These are phyloP conservation scores for Lota lota DNA, from an alignment of 2,113 vertebrate species.

Conservation along the genomic window DNA sequence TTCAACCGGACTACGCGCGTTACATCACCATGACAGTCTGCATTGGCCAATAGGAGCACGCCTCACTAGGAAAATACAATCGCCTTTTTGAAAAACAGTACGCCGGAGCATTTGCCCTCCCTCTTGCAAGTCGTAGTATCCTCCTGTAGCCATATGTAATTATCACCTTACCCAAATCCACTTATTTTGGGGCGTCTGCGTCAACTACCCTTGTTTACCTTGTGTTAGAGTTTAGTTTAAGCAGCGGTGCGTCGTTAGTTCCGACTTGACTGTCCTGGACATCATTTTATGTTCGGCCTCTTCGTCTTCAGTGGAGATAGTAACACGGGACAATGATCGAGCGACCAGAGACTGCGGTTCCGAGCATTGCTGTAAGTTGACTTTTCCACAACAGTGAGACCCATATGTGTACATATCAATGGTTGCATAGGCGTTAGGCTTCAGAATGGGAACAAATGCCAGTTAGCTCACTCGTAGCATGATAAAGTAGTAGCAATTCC, in stretches of 20 bases:
- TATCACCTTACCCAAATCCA: not conserved
- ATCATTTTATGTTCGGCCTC: slow-evolving; percentile 48
- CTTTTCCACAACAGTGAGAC: not conserved
- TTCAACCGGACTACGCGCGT: not conserved
- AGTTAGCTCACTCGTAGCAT: too few species aligned
- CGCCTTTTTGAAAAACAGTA: slow-evolving; percentile 25
- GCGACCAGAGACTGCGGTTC: slow-evolving; percentile 72
- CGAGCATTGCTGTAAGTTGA: slow-evolving; percentile 76
- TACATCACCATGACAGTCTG: not conserved
- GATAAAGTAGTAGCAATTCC: too few species aligned
- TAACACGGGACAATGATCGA: slow-evolving; percentile 73
- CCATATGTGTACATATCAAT: not conserved
- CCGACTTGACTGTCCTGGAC: slow-evolving; percentile 10
- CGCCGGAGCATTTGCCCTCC: slow-evolving; percentile 11
- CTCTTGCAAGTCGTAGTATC: not conserved
- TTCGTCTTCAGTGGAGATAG: slow-evolving; percentile 54
- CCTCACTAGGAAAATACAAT: slow-evolving; percentile 28
- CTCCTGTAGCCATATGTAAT: slow-evolving; percentile 13
- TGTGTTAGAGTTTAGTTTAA: not conserved
- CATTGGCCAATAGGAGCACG: slow-evolving; percentile 35
- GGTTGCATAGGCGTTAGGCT: too few species aligned
- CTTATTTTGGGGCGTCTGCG: not conserved
- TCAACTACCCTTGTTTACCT: not conserved
- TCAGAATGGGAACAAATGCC: too few species aligned
- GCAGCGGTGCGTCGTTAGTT: not conserved